Base-by-base conservation (phyloP, 2,113 vertebrate species). In the Macrotis lagotis region DNA sequence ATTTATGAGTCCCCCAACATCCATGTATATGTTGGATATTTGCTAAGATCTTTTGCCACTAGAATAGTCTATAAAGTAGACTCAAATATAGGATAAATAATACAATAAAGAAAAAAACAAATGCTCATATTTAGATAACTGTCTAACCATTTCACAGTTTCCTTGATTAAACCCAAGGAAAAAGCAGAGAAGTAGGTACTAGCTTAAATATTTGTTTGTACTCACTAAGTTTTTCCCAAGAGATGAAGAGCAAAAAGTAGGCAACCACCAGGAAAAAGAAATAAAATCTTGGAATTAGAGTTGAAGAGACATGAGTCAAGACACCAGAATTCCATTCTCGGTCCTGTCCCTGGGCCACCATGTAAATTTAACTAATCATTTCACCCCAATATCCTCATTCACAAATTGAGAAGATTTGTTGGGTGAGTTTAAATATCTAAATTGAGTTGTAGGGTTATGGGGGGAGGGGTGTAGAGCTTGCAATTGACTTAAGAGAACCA, bases 21-120 rank as follows among this genome's bases (percentile, higher is more conserved):
- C 28, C 19, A 50, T 51, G 53, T 48, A 96, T 25, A 49, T 26
- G 74, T 31, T 8, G 59, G n/a, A n/a, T 48, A 8, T 83, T 44
- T 6, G 44, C 66, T 44, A 22, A 83, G n/a, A n/a, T 83, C 66
- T 83, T n/a, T 83, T 44, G 0, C 7, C 0, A 3, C 19, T 24
- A 11, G 22, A 83, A 83, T 22, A 83, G 66, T 83, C n/a, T 19
- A 83, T 83, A 83, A 83, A 83, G 7, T 44, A 83, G 50, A 94
- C 95, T 55, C 24, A 95, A 94, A 26, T 2, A 22, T 88, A 95
- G 52, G 22, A 94, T 88, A 88, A 89, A 93, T 91, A 88, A 89
- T 91, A 89, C 51, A 88, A 94, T n/a, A 19, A 53, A 47, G 28
- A 83, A 93, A 89, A 90, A 92, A 44, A 31, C 59, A 44, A 48